These are phyloP conservation scores for Hirtodrosophila trivittata DNA, from an alignment of 2,888 invertebrate species.

Conservation along the genomic window DNA sequence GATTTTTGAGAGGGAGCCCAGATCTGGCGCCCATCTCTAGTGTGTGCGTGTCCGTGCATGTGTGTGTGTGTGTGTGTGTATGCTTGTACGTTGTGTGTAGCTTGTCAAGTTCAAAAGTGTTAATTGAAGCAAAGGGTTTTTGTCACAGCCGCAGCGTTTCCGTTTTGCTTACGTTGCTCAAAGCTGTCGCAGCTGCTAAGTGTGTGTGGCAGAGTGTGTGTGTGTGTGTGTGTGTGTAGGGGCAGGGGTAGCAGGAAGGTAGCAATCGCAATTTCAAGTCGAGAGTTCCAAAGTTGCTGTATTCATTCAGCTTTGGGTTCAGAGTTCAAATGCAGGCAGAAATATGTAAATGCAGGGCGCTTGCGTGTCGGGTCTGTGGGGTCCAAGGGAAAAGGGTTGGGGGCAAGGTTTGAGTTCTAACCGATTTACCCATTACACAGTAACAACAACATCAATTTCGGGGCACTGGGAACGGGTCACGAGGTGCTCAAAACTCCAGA, in stretches of 20 bases:
- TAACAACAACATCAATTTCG: constrained; percentile 69
- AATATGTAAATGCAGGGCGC: constrained; percentile 78
- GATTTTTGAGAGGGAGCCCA: background rate
- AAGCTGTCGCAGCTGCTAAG: constrained; percentile 21
- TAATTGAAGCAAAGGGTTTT: constrained; percentile 71
- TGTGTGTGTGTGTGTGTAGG: constrained; percentile 9
- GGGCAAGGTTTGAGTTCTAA: constrained; percentile 56
- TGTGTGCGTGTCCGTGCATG: background rate
- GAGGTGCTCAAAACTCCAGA: constrained; percentile 37
- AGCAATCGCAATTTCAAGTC: constrained; percentile 20
- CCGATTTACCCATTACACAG: constrained; percentile 65
- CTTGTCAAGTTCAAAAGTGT: constrained; percentile 73
- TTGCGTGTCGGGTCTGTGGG: constrained; percentile 66
- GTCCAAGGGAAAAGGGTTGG: constrained; percentile 31
- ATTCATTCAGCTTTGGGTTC: constrained; percentile 45
- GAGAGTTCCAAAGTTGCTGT: constrained; percentile 22
- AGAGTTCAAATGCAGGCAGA: constrained; percentile 74
- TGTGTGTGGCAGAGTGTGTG: constrained; percentile 3
- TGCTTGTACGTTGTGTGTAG: constrained; percentile 7
- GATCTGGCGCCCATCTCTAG: constrained; percentile 7
- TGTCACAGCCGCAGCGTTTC: constrained; percentile 59
- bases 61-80: background rate
- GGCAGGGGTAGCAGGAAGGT: background rate
- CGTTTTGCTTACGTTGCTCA: constrained; percentile 41
- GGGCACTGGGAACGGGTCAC: constrained; percentile 68